A percentile compares a stretch with the other conserved stretches of the same genome.
Conservation (phyloP, 1,140 invertebrate species). For the Hyphantria cunea region DNA sequence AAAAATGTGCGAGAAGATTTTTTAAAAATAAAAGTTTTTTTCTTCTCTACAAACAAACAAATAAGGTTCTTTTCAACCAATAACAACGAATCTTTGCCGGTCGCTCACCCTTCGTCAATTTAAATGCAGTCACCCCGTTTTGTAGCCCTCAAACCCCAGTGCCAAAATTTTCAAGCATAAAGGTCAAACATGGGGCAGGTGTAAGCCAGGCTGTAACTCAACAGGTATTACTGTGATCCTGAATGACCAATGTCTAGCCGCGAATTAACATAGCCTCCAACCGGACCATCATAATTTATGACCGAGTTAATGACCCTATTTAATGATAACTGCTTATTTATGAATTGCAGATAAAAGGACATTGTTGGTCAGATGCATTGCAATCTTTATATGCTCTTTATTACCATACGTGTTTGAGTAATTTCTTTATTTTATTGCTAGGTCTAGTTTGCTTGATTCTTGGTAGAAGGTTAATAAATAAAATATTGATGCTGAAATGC, state of each 20-base stretch:
- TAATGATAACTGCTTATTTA: conserved; percentile 36
- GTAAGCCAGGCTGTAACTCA: conserved; percentile 65
- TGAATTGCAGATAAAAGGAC: conserved; percentile 12
- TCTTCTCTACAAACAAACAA: no score
- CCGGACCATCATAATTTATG: conserved; percentile 31
- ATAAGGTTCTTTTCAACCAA: no score
- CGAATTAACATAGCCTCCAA: conserved; percentile 52
- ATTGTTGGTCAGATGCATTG: conserved; percentile 2
- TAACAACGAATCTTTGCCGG: no score
- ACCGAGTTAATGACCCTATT: conserved; percentile 32
- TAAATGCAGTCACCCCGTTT: neutral
- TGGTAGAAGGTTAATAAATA: neutral
- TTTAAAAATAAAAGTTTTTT: no score
- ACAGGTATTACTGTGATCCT: conserved; percentile 69
- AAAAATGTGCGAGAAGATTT: no score
- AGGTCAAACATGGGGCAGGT: conserved; percentile 35
- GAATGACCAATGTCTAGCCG: conserved; percentile 59
- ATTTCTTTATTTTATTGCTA: neutral
- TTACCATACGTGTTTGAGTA: neutral
- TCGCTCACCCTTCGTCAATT: neutral
- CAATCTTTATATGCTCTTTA: neutral
- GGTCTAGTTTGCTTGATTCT: neutral
- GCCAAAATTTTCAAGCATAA: conserved; percentile 14
- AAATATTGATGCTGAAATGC: no score
- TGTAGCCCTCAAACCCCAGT: conserved; percentile 18